Evolutionary conservation across 2,888 invertebrate species (phyloP).

Genomic region (Geophilus truncorum): DNA sequence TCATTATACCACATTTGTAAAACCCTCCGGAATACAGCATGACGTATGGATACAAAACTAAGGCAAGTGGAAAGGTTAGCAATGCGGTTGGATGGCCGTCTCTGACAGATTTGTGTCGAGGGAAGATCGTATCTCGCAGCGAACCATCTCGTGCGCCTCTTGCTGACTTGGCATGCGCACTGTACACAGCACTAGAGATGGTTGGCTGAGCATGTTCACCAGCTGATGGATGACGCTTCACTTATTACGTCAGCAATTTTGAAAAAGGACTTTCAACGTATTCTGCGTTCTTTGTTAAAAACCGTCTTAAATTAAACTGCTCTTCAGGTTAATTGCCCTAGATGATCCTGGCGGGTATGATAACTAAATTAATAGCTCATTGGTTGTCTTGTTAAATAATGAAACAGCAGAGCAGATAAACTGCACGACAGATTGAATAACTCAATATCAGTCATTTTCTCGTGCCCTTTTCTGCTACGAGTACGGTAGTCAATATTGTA

Average conservation of each 20-base stretch:
- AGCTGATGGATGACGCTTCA: constrained; percentile 17
- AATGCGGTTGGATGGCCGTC: constrained; percentile 18
- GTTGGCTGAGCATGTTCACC: constrained; percentile 21
- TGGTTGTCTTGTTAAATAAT: background rate
- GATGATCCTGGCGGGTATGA: background rate
- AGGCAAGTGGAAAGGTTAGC: constrained; percentile 27
- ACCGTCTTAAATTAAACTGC: background rate
- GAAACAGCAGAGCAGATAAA: no score
- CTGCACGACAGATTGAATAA: no score
- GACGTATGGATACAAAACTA: constrained; percentile 14
- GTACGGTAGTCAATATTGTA: no score
- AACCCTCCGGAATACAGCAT: background rate
- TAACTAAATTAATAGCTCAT: background rate
- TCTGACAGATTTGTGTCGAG: constrained; percentile 27
- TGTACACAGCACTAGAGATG: constrained; percentile 12
- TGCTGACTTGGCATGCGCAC: constrained; percentile 24
- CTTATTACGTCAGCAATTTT: constrained; percentile 16
- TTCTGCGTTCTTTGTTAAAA: no score
- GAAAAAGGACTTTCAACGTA: background rate
- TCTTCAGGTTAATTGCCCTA: background rate
- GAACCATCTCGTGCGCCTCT: background rate
- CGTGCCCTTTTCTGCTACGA: no score
- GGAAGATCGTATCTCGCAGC: constrained; percentile 11
- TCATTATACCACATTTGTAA: background rate
- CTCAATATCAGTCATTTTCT: no score